These are phyloP conservation scores for Ameiurus melas DNA, from an alignment of 2,113 vertebrate genomes.

Conservation along the genomic window DNA sequence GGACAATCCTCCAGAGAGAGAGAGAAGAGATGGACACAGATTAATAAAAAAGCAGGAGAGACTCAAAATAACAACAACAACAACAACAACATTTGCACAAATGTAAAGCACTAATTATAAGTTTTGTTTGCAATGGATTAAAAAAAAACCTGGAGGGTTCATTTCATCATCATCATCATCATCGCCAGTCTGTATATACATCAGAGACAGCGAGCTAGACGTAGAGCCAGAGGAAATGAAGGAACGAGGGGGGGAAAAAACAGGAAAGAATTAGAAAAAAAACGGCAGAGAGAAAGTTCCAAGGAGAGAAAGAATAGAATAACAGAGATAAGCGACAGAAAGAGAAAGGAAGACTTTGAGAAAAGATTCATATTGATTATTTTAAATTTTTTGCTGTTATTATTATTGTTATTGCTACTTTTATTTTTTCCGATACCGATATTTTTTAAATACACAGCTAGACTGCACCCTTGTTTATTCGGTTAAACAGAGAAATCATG, in stretches of 20 bases:
- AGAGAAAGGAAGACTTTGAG: neutral
- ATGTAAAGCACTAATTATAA: neutral
- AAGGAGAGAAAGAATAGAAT: neutral
- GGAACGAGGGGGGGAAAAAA: neutral
- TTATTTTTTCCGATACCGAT: neutral
- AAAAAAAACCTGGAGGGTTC: neutral
- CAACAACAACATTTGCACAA: neutral
- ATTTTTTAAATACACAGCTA: neutral
- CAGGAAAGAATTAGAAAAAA: too few species aligned
- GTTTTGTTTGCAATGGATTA: neutral
- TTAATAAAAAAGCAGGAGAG: neutral
- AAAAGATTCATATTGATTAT: neutral
- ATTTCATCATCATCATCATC: neutral
- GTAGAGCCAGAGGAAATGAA: neutral
- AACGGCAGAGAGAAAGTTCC: neutral
- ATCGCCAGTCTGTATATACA: neutral
- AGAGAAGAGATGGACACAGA: constrained; percentile 10
- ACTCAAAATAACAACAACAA: neutral
- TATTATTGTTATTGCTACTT: neutral
- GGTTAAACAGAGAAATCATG: neutral
- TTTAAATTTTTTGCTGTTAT: neutral
- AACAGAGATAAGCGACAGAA: neutral
- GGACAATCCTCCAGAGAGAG: constrained; percentile 28
- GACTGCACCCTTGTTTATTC: neutral
- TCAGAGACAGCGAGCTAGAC: neutral